Evolutionary conservation across 2,888 invertebrate genomes (phyloP), one percentile per base, ranked within the genome.

Genomic region (Tethea ocularis): DNA sequence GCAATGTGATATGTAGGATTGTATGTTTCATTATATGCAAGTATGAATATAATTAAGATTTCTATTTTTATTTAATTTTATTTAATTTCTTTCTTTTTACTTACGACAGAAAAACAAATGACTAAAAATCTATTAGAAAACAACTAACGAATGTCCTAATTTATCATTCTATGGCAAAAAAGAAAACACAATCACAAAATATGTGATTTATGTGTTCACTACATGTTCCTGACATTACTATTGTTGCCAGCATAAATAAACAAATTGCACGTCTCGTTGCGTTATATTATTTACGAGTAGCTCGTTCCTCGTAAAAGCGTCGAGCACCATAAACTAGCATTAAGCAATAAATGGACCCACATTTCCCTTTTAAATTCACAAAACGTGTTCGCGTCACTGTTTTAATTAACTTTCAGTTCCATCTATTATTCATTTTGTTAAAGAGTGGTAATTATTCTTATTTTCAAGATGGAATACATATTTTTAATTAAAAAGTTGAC

Each of bases 181-280:
- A 33, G 8, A 36, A 36, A 36, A 36, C 8, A 29, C 7, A 29
- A 10, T 10, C 29, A 29, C 10, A 29, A 29, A 46, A 17, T 8
- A 15, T 10, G 1, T 41, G 41, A 41, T 41, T 41, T 17, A 17
- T 41, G 8, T 41, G 17, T 38, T 41, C 7, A 17, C 41, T 17
- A 46, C 10, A 10, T n/a, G 52, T 59, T 46, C 51, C 52, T 17
- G 52, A 56, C 26, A 52, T 46, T 52, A 46, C 46, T 46, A 46
- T 56, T 59, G 56, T 38, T 59, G 52, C 29, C 15, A 54, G 22
- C 26, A 41, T 54, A 56, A 52, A 23, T 54, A 68, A 63, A 63
- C 68, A 71, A 71, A 68, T 67, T 46, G 57, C 66, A 54, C 57
- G 60, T 59, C 57, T 69, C 74, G 64, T 74, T 69, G 72, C 53